These are phyloP conservation scores for Hylyphantes graminicola DNA, from an alignment of 1,140 invertebrate genomes.

Conservation along the genomic window DNA sequence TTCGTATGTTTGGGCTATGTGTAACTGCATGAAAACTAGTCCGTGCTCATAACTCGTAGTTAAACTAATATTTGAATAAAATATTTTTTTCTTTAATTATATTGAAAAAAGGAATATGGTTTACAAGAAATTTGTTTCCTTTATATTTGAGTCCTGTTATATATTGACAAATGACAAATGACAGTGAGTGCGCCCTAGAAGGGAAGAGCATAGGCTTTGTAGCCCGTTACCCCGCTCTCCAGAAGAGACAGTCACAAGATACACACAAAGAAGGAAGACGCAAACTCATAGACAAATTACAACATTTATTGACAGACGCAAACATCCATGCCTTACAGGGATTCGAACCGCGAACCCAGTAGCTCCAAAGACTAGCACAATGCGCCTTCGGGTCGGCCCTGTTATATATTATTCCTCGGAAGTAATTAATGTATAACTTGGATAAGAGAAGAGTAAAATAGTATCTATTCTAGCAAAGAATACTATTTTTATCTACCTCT, in stretches of 20 bases:
- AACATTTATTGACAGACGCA: not conserved
- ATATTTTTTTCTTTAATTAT: not conserved
- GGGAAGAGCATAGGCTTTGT: too few species aligned
- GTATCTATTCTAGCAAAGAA: too few species aligned
- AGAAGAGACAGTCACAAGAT: too few species aligned
- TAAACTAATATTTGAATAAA: not conserved
- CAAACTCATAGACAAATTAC: too few species aligned
- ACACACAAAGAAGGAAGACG: too few species aligned
- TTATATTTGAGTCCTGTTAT: not conserved
- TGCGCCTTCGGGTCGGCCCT: not conserved
- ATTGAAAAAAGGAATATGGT: not conserved
- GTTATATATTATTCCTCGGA: not conserved
- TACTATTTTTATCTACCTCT: too few species aligned
- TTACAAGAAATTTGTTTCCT: not conserved
- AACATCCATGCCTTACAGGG: not conserved
- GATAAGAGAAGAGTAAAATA: too few species aligned
- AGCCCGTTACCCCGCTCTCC: too few species aligned
- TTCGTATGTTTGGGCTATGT: not conserved
- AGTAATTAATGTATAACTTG: too few species aligned
- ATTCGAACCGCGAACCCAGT: not conserved
- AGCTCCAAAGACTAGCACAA: not conserved
- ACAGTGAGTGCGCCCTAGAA: too few species aligned
- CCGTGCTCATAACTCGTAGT: not conserved
- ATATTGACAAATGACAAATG: too few species aligned
- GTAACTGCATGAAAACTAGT: not conserved